Evolutionary conservation across 2,888 invertebrate species (phyloP), one percentile per base, ranked within the genome.

Genomic region (Oligia strigilis): DNA sequence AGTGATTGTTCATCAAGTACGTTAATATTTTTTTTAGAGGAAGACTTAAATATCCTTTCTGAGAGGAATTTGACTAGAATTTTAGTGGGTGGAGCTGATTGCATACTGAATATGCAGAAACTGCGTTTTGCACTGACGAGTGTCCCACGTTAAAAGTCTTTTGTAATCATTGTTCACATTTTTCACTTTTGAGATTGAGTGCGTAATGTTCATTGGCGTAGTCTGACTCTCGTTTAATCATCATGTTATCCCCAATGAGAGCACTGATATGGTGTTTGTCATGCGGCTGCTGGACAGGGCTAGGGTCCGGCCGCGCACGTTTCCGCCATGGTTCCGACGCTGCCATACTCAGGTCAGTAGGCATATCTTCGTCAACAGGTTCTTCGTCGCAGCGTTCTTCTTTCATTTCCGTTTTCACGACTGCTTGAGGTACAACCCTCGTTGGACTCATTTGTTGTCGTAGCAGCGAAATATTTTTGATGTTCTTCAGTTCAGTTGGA

Each of bases 401-500:
- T 88, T 97, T 96, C 94, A 96, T 96, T 92, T 97, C 97, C 49
- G 97, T 94, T 89, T 97, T 97, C 0, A 97, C 94, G 1, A 94
- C 90, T 8, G 95, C 91, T 85, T 95, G 96, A 64, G 94, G 93
- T 19, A 94, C 92, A 43, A 96, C 96, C 80, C 97, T 95, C n/a
- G 98, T 97, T 86, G 97, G 98, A 90, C 98, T 97, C 98, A 98
- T 98, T 94, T 98, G 98, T 94, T 99, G 99, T 72, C 99, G 97
- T 88, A 99, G 96, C 82, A 99, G 96, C 14, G 99, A 99, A 91
- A 99, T 99, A 94, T 99, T 99, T 94, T 99, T 99, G 87, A 99
- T 99, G 95, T 98, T 99, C 93, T 99, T 99, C 91, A 99, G 97
- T 96, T 99, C 99, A 64, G 98, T 98, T 75, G 99, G 99, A 95